These are phyloP conservation scores for Sitta carolinensis DNA, from an alignment of 2,797 vertebrate genomes.

Conservation along the genomic window DNA sequence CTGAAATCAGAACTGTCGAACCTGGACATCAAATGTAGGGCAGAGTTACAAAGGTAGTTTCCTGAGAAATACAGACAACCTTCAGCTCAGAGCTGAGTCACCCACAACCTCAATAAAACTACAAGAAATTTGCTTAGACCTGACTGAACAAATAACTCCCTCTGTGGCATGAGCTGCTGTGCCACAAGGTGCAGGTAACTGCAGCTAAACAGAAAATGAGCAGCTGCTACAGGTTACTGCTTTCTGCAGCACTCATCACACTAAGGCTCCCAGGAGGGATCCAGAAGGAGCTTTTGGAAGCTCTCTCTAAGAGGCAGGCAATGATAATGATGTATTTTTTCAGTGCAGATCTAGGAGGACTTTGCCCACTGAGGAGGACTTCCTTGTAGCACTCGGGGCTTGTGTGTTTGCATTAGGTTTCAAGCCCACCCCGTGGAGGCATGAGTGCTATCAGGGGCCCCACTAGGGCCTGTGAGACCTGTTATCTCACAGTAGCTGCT, in stretches of 20 bases:
- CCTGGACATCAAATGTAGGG: not conserved
- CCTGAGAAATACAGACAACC: not conserved
- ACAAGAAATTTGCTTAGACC: not conserved
- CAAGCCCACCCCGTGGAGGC: not conserved
- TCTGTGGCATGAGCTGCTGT: not conserved
- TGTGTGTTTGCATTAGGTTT: not conserved
- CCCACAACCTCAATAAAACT: not conserved
- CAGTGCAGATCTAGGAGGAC: not conserved
- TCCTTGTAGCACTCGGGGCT: fast-evolving
- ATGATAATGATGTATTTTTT: not conserved
- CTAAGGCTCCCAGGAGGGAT: not conserved
- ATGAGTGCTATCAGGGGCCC: not conserved
- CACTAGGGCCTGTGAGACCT: not conserved
- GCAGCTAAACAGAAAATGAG: not conserved
- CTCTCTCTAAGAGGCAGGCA: not conserved
- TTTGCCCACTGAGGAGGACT: not conserved
- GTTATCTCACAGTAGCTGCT: not conserved
- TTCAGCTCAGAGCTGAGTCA: not conserved
- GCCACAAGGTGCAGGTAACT: not conserved
- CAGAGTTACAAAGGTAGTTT: not conserved
- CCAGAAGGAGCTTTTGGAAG: not conserved
- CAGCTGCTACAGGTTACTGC: not conserved
- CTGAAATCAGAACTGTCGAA: not conserved
- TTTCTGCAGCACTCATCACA: not conserved
- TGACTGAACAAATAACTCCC: not conserved